Evolutionary conservation across 92 coral and sea anemone species (phyloP), one percentile per base, ranked within the genome.

Genomic region (Hydrozoanthus gracilis): DNA sequence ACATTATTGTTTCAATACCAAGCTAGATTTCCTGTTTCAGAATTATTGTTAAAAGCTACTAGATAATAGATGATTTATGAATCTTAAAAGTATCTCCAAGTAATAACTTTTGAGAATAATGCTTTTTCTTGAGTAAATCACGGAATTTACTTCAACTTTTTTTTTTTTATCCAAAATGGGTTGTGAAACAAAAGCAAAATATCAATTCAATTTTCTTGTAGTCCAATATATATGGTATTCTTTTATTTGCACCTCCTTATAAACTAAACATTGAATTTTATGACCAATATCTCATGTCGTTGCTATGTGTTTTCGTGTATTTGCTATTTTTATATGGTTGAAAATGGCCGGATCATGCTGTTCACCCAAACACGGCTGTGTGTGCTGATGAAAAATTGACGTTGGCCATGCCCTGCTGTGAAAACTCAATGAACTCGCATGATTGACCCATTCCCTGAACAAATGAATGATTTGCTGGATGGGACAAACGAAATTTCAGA

Each of bases 291-390:
- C 98, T 94, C 92, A 94, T 91, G 93, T 89, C 87, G 90, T 92
- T 90, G 92, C 98, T 94, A 93, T 94, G 92, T 94, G 83, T 91
- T 92, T 94, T 93, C 93, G 92, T 94, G 92, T 94, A 91, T 94
- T 91, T 92, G 93, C 98, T 94, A 85, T 94, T 94, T 94, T 89
- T 94, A 94, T 94, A 87, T 89, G 92, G 76, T 92, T 92, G 95
- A 92, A 92, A 90, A 90, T 70, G 88, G 94, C 85, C 55, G 83
- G 85, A 80, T 80, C 85, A 80, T 80, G 85, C 85, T 80, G 85
- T 46, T 80, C 82, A 76, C 72, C 85, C 85, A n/a, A 80, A 80
- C 85, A 80, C 85, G 74, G 85, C 85, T 80, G 85, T 66, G 85
- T 49, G 73, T 80, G 85, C 85, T 80, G 85, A 80, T 80, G 85